A percentile compares a stretch with the other conserved stretches of the same genome.
Conservation (phyloP, 1,140 invertebrate species). For the Prorops nasuta region DNA sequence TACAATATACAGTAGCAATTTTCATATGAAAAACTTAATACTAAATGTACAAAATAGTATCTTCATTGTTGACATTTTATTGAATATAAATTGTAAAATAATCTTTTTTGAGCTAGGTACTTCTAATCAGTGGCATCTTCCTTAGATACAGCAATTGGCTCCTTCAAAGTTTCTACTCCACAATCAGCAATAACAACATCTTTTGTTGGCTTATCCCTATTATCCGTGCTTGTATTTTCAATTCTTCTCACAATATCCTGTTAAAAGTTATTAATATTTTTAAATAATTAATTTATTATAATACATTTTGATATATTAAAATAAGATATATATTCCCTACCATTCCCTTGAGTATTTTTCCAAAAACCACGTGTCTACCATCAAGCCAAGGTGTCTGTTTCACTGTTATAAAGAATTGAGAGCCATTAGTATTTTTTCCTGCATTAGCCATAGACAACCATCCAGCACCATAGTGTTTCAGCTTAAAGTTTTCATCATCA, state of each 20-base stretch:
- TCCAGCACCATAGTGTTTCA: slow-evolving; percentile 95
- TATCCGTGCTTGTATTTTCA: slow-evolving; percentile 73
- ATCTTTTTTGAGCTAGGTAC: too few relatives aligned
- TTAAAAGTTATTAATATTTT: slow-evolving; percentile 40
- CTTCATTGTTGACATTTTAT: too few relatives aligned
- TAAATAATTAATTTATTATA: not conserved
- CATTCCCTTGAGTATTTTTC: slow-evolving; percentile 90
- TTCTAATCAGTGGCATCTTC: slow-evolving; percentile 74
- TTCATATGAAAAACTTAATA: too few relatives aligned
- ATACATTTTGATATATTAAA: not conserved
- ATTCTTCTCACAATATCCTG: slow-evolving; percentile 84
- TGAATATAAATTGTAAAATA: too few relatives aligned
- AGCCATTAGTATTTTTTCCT: slow-evolving; percentile 96
- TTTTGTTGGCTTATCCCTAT: slow-evolving; percentile 73
- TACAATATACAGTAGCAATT: too few relatives aligned
- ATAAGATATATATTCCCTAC: slow-evolving; percentile 52
- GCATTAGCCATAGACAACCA: slow-evolving; percentile 97
- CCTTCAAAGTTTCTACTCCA: slow-evolving; percentile 66
- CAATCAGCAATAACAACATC: slow-evolving; percentile 79
- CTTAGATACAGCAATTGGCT: slow-evolving; percentile 79
- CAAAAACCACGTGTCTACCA: slow-evolving; percentile 96
- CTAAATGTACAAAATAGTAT: too few relatives aligned
- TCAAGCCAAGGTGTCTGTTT: slow-evolving; percentile 93
- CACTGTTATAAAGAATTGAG: slow-evolving; percentile 96
- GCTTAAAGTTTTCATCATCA: slow-evolving; percentile 95